Base-by-base conservation (phyloP, 1,140 invertebrate genomes). In the Drosophila rufa region DNA sequence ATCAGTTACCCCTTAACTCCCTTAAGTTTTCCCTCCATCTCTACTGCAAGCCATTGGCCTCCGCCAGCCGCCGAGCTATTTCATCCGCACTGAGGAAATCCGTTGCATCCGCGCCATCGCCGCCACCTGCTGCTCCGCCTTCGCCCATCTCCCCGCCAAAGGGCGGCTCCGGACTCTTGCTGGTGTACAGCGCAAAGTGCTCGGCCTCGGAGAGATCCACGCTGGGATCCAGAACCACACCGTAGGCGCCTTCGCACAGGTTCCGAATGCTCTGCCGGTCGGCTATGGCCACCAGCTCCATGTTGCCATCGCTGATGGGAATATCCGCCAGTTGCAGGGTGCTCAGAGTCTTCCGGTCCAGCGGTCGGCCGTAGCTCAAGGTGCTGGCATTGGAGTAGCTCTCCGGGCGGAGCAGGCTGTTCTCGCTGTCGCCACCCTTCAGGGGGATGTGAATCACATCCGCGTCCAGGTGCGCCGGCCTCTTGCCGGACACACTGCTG, bases 111-210 rank as follows among this genome's bases (percentile, higher is more conserved):
- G 96, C 68, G 1, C 38, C 62, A 2, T 22, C 25, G 6, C 17
- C 8, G 17, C 74, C 75, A 56, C 25, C 50, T 8, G 30, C 95
- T 4, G 96, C 95, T 51, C 95, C 95, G 3, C 15, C 62, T 0
- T 50, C 81, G 77, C 97, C 96, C 83, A 96, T 96, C 8, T 97
- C 96, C 96, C 96, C 96, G 82, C 97, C 97, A 40, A 55, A 75
- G 0, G 96, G 97, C 1, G 97, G 97, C 86, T 96, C 96, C 12
- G 97, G 96, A 7, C 96, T 96, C 80, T 97, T 95, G 42, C 95
- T 95, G 69, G 96, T 97, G 73, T 97, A 97, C 30, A 98, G 93
- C 36, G 97, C 97, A 92, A 97, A 97, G 91, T 97, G 96, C 89
- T 98, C 97, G 0, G 96, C 97, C 77, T 97, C 97, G 1, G 96